These are phyloP conservation scores for Saguinus midas DNA, from an alignment of 2,113 vertebrate species.

Conservation along the genomic window DNA sequence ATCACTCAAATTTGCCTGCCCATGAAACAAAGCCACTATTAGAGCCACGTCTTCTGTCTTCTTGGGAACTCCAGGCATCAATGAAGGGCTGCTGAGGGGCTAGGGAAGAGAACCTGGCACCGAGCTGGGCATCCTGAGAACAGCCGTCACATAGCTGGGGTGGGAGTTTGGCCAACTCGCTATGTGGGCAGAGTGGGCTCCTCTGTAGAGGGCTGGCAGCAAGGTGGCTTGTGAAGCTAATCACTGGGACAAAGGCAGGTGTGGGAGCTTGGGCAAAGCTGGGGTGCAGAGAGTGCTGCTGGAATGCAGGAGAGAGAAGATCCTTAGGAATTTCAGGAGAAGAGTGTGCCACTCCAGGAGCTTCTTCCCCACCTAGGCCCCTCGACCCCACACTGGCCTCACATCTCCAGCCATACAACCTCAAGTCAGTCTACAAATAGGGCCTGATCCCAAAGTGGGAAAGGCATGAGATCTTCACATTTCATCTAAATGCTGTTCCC, in stretches of 20 bases:
- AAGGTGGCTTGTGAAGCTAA: not conserved
- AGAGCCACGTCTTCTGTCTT: not conserved
- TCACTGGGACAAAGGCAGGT: not conserved
- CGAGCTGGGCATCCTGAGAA: accelerated
- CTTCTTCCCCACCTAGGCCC: not conserved
- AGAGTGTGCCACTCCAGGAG: accelerated
- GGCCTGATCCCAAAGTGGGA: not conserved
- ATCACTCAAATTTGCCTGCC: slow-evolving; percentile 20
- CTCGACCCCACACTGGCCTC: accelerated
- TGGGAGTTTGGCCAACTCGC: accelerated
- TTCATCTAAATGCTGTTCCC: accelerated
- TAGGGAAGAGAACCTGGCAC: accelerated
- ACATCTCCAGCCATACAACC: not conserved
- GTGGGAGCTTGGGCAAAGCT: not conserved
- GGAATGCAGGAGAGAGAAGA: accelerated
- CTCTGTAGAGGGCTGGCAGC: accelerated
- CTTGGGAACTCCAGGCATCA: not conserved
- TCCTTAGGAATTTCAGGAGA: not conserved
- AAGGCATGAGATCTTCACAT: not conserved
- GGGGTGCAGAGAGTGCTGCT: no score
- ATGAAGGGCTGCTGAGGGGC: accelerated
- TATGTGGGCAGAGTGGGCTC: not conserved
- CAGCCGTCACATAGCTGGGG: accelerated
- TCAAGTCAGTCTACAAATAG: accelerated
- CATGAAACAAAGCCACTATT: not conserved